Base-by-base conservation (phyloP, 1,140 invertebrate genomes). In the Brachionus sp. region DNA sequence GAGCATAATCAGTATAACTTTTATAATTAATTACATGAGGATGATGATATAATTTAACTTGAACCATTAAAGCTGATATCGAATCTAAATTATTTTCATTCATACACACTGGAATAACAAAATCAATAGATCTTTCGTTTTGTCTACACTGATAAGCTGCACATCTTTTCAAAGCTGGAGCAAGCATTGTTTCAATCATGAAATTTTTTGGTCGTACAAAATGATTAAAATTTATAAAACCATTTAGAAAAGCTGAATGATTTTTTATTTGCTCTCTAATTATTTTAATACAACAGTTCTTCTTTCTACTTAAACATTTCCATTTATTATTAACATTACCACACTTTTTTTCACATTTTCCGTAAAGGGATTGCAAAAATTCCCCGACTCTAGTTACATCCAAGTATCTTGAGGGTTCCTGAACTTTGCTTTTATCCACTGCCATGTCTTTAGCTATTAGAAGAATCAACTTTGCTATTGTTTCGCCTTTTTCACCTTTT, bases 221-320 rank as follows among this genome's bases (percentile, higher is more conserved):
- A 73, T 73, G 68, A 25, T 73, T 73, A 42, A 73, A 73, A 73
- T 73, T 73, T 19, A 73, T 42, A 0, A 29, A 44, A 9, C 68
- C 68, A 73, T 73, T 42, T 13, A 73, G 19, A 23, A 73, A n/a
- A 9, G 13, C 4, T 42, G 19, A 42, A 2, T 12, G 5, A 73
- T 73, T 73, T n/a, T 39, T 9, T 73, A 73, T 19, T 73, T 73
- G 68, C 7, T 73, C 37, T 7, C 39, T 42, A 7, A 73, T 42
- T 23, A 73, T 42, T 42, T 73, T 73, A 5, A 73, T 39, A n/a
- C 68, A 73, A 13, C 39, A 73, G n/a, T 39, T 5, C 9, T 35
- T 19, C 9, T 73, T 73, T 46, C n/a, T 13, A 73, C 29, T 35
- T 7, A 2, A 10, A 39, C 68, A 73, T 9, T 7, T 2, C 68